These are phyloP conservation scores for Microcaecilia unicolor DNA, from an alignment of 2,797 vertebrate genomes.

Conservation along the genomic window DNA sequence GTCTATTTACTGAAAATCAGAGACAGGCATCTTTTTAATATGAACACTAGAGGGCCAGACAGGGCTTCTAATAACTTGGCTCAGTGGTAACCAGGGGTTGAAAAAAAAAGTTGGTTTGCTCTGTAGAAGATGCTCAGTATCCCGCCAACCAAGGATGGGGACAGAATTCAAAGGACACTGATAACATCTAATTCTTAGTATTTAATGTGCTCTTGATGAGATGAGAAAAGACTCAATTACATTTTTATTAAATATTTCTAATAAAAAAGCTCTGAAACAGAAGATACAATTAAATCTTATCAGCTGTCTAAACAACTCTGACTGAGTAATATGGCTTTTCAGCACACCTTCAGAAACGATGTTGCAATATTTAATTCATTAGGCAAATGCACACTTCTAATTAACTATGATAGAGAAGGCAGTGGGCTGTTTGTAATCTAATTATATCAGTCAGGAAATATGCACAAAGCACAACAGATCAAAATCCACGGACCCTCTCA, in stretches of 20 bases:
- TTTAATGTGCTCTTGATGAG: too few relatives aligned
- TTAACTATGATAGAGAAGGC: not conserved
- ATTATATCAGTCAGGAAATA: not conserved
- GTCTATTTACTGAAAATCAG: not conserved
- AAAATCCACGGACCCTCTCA: not conserved
- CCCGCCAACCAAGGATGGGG: too few relatives aligned
- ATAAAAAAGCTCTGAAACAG: accelerated
- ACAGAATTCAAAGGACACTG: too few relatives aligned
- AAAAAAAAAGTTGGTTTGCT: too few relatives aligned
- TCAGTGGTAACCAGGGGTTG: too few relatives aligned
- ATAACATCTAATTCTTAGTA: too few relatives aligned
- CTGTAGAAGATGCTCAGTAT: too few relatives aligned
- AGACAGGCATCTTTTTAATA: not conserved
- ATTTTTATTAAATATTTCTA: too few relatives aligned
- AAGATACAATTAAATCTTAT: not conserved
- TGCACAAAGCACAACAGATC: not conserved
- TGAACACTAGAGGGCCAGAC: slow-evolving; percentile 39
- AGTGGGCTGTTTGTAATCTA: accelerated
- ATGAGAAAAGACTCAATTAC: too few relatives aligned
- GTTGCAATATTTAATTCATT: not conserved
- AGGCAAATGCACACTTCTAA: not conserved
- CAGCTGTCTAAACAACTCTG: not conserved
- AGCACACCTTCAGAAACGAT: not conserved
- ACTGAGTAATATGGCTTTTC: not conserved
- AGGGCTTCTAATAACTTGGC: slow-evolving; percentile 1